phyloP scores from a whole-genome alignment of 2,797 vertebrate species.

The Ataeniobius toweri region DNA sequence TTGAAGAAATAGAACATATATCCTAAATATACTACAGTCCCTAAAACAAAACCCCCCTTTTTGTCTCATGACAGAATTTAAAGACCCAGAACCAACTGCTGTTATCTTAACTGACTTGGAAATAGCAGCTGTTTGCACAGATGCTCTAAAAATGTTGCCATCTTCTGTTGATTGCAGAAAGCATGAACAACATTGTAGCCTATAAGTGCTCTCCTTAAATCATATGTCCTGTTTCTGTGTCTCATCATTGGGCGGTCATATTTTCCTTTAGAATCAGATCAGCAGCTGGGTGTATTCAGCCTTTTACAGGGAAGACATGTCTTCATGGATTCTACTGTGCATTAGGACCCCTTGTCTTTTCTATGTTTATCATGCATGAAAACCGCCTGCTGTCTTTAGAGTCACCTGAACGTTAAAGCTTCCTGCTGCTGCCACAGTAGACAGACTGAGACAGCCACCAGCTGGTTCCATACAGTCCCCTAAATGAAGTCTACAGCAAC shows the following conservation, averaged over 20 bases:
- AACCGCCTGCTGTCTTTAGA: neutral
- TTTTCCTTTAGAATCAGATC: neutral
- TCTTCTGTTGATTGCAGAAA: too few relatives aligned
- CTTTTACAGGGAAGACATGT: neutral
- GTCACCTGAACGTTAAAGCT: neutral
- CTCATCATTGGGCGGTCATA: neutral
- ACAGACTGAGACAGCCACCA: neutral
- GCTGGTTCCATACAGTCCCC: neutral
- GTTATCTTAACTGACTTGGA: conserved; percentile 1
- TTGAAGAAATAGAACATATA: neutral
- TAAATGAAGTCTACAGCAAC: neutral
- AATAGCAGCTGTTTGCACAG: neutral
- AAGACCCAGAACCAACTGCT: neutral
- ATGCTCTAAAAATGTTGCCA: neutral
- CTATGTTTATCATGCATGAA: neutral
- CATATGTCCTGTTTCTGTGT: neutral
- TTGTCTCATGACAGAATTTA: conserved; percentile 2
- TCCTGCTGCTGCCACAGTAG: conserved; percentile 7
- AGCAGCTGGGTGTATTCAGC: neutral
- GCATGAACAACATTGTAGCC: neutral
- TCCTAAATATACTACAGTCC: neutral
- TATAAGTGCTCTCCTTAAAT: neutral
- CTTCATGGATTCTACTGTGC: neutral
- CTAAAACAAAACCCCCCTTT: neutral
- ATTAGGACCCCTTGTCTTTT: neutral